Evolutionary conservation across 2,113 vertebrate genomes (phyloP), one percentile per base, ranked within the genome.

Genomic region (Paracanthobrama guichenoti): DNA sequence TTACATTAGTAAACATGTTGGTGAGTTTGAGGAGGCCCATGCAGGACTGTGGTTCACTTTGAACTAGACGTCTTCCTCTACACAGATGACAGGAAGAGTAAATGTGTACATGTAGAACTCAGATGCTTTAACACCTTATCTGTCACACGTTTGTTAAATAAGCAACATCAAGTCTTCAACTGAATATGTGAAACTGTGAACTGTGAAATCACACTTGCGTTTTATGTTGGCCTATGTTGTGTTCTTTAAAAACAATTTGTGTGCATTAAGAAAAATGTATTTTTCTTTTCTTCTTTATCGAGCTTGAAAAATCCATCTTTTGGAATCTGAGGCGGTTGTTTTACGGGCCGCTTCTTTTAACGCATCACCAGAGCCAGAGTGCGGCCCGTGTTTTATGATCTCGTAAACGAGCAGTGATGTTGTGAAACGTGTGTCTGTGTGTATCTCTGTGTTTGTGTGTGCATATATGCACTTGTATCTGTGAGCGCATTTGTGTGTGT

Each of bases 1-100:
- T 97, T 97, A 95, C 94, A 93, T 92, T 92, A 95, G 95, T 96
- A 96, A 97, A 96, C 94, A 96, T 93, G 94, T 92, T 78, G 92
- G 93, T 94, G 95, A 93, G 93, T 94, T 93, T 94, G 93, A 92
- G 79, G 90, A 91, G 89, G 86, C 84, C 84, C 22, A 39, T 39
- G 35, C 35, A 57, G 80, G 85, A 80, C 88, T 84, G 80, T 55
- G 66, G 86, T 87, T 89, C 88, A 90, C 91, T 91, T 91, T 87
- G 87, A 81, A 78, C 71, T 48, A 74, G 64, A 88, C 88, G 84
- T 84, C 79, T 71, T 87, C 82, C 59, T 69, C 84, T 74, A 75
- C 89, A 84, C 86, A 85, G 89, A 93, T 89, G 82, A 83, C 82
- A 90, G 87, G 82, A 84, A 81, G 78, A 91, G 89, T 86, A 81